phyloP scores from a whole-genome alignment of 2,113 vertebrate species.

The Xiphorhynchus elegans region DNA sequence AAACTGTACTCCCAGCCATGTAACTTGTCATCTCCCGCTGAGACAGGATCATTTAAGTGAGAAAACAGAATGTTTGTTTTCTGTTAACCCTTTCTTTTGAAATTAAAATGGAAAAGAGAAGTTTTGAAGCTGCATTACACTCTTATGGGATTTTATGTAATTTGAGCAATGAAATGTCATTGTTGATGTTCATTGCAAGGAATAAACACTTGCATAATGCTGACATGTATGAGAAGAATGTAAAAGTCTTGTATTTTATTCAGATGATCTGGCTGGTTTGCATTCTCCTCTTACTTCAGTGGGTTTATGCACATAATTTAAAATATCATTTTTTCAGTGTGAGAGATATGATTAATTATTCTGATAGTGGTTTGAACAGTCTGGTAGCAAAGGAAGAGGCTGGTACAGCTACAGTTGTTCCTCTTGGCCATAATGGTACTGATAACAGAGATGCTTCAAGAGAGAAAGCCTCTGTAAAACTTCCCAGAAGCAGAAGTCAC shows the following conservation, averaged over 20 bases:
- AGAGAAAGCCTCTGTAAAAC: not conserved
- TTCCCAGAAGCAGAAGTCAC: not conserved
- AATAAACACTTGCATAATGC: not conserved
- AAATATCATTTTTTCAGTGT: not conserved
- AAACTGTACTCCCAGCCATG: constrained; percentile 69
- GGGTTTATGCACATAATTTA: not conserved
- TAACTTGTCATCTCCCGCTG: not conserved
- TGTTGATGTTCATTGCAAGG: not conserved
- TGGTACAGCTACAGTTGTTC: not conserved
- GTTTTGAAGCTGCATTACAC: not conserved
- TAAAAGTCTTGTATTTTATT: not conserved
- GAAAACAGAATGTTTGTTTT: not conserved
- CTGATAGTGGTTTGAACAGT: not conserved
- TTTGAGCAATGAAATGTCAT: not conserved
- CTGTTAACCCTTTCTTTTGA: not conserved
- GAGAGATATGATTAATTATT: not conserved
- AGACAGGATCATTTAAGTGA: constrained; percentile 6
- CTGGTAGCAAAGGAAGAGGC: not conserved
- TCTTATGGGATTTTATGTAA: not conserved
- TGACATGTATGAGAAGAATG: not conserved
- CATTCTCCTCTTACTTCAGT: not conserved
- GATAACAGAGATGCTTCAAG: not conserved
- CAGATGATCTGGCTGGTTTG: not conserved
- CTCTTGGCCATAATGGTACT: not conserved
- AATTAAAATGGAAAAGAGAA: not conserved